Evolutionary conservation across 2,888 invertebrate species (phyloP).

Genomic region (Strigamia maritima): DNA sequence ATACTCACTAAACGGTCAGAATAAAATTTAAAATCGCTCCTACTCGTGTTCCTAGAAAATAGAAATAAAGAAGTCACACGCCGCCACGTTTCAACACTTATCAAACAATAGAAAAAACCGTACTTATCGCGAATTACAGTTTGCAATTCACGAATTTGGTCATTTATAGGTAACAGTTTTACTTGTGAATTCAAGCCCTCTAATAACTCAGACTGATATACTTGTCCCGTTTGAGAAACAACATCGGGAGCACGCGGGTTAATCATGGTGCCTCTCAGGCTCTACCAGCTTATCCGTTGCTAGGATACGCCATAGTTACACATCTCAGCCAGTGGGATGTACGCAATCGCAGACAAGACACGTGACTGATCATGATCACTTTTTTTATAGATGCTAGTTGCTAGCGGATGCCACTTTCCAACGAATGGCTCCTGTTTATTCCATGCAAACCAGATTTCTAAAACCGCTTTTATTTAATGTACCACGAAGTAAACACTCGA

Average conservation of each 20-base stretch:
- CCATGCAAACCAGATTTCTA: not conserved
- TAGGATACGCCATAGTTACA: not conserved
- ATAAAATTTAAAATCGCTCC: conserved; percentile 97
- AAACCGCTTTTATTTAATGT: not conserved
- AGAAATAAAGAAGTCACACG: conserved; percentile 42
- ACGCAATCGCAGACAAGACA: not conserved
- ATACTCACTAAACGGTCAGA: conserved; percentile 80
- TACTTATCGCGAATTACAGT: conserved; percentile 56
- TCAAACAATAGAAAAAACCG: conserved; percentile 43
- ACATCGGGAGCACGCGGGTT: not conserved
- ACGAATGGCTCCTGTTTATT: not conserved
- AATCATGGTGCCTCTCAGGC: not conserved
- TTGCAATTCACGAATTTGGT: conserved; percentile 52
- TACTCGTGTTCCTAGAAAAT: conserved; percentile 73
- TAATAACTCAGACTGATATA: not conserved
- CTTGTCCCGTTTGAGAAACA: not conserved
- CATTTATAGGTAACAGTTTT: conserved; percentile 46
- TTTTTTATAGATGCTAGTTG: not conserved
- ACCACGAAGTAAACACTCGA: not conserved
- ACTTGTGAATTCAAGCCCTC: conserved; percentile 46
- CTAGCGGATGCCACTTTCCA: not conserved
- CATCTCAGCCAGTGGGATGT: not conserved
- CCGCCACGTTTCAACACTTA: not conserved
- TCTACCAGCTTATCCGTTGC: not conserved
- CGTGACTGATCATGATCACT: not conserved